Base-by-base conservation (phyloP, 1,140 invertebrate species). In the Hermatobates lingyangjiaoensis region DNA sequence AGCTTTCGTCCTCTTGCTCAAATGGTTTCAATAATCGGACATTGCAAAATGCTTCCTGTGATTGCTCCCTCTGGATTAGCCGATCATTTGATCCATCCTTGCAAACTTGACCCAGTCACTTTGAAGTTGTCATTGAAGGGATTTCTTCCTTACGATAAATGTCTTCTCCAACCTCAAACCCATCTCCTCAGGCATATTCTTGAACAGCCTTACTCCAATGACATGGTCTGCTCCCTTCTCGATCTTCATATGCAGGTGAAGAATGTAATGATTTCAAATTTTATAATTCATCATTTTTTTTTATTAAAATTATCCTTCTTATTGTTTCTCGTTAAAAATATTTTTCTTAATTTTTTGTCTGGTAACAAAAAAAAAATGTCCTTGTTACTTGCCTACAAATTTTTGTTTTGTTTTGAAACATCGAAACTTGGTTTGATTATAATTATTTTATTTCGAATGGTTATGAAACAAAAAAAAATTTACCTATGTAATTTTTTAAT, bases 181-280 rank as follows among this genome's bases (percentile, higher is more conserved):
- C 75, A 76, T 24, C 66, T 97, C 23, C 65, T 97, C 1, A 70
- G 86, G 54, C 93, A 95, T 67, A 88, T 96, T 15, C 66, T 98
- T 7, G 84, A 92, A 60, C 92, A 96, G 65, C 89, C 90, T 0
- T 96, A 96, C 65, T 94, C 90, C 1, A 75, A 88, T 55, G 93
- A 97, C 60, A 93, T 95, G 84, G 87, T 95, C 50, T 93, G 86
- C 55, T 84, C 81, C 1, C 94, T 96, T 85, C 69, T 97, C 20
- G 87, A 88, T 39, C 67, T 96, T 10, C 90, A 91, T 60, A 93
- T 91, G 68, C 87, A 84, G 68, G 79, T 81, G n/a, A n/a, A n/a
- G n/a, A n/a, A n/a, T n/a, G n/a, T n/a, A n/a, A 58, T 53, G 58
- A 53, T 49, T 50, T 2, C 10, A 20, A 34, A 34, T 50, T 1